These are phyloP conservation scores for Rhodinocichla rosea DNA, from an alignment of 2,113 vertebrate genomes.

Conservation along the genomic window DNA sequence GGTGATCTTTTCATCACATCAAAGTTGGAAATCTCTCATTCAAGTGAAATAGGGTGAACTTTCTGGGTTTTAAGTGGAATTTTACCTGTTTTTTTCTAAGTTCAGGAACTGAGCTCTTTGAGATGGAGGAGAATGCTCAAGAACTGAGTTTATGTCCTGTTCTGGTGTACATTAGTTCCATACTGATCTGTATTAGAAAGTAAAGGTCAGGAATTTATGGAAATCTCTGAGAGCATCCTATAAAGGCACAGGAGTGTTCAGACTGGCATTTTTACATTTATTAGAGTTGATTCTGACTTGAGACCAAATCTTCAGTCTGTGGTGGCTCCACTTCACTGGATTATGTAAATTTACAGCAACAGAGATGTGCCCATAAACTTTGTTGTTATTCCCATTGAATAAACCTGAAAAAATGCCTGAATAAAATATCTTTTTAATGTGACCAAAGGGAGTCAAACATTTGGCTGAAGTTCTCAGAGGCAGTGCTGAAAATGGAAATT, in stretches of 20 bases:
- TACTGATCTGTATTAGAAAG: neutral
- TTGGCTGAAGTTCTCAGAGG: neutral
- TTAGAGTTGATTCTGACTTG: neutral
- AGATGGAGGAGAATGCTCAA: neutral
- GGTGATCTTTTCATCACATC: neutral
- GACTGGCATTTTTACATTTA: neutral
- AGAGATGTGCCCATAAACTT: neutral
- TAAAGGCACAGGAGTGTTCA: neutral
- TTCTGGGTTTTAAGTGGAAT: neutral
- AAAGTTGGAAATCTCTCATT: neutral
- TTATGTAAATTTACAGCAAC: neutral
- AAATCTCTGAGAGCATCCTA: neutral
- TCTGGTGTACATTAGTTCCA: neutral
- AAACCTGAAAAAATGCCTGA: neutral
- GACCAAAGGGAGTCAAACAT: neutral
- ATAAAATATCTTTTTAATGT: neutral
- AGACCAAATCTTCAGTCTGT: neutral
- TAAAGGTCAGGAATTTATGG: neutral
- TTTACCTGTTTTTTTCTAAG: neutral
- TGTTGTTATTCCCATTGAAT: neutral
- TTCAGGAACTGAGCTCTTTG: neutral
- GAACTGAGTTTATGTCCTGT: neutral
- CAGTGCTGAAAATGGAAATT: neutral
- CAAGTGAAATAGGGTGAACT: neutral
- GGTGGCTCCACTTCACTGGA: neutral